Evolutionary conservation across 2,113 vertebrate genomes (phyloP).

Genomic region (Mesocricetus auratus): DNA sequence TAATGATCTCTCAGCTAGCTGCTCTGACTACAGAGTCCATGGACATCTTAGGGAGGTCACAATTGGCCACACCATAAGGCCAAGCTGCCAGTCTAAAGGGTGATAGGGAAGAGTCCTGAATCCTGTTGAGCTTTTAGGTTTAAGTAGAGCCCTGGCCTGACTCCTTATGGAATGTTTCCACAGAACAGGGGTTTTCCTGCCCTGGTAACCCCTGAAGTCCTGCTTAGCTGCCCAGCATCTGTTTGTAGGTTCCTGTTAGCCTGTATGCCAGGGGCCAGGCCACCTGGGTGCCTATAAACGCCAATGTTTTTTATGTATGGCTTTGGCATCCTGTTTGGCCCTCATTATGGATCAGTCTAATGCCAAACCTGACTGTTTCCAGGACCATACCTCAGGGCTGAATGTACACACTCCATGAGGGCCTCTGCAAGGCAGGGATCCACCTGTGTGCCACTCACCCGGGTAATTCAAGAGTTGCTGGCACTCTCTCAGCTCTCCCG

Average conservation of each 20-base stretch:
- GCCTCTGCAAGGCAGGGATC: not conserved
- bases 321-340: constrained; percentile 27
- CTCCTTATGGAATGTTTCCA: not conserved
- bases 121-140: not conserved
- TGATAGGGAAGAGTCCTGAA: not conserved
- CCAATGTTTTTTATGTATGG: constrained; percentile 23
- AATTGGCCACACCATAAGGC: not conserved
- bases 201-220: not conserved
- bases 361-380: constrained; percentile 34
- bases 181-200: not conserved
- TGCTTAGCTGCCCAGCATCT: constrained; percentile 21
- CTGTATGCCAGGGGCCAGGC: not conserved
- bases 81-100: not conserved
- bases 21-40: not conserved
- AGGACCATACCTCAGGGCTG: constrained; percentile 3
- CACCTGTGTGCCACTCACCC: not conserved
- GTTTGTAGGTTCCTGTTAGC: not conserved
- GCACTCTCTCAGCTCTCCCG: not conserved
- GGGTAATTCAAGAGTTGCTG: not conserved
- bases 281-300: constrained; percentile 49
- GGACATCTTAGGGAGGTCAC: not conserved
- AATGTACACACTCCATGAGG: not conserved
- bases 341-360: constrained; percentile 35
- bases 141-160: not conserved
- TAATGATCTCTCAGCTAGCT: not conserved